A percentile compares a stretch with the other conserved stretches of the same genome.
Evolutionary conservation across 2,113 vertebrate species (phyloP).

Genomic region (Alligator mississippiensis): DNA sequence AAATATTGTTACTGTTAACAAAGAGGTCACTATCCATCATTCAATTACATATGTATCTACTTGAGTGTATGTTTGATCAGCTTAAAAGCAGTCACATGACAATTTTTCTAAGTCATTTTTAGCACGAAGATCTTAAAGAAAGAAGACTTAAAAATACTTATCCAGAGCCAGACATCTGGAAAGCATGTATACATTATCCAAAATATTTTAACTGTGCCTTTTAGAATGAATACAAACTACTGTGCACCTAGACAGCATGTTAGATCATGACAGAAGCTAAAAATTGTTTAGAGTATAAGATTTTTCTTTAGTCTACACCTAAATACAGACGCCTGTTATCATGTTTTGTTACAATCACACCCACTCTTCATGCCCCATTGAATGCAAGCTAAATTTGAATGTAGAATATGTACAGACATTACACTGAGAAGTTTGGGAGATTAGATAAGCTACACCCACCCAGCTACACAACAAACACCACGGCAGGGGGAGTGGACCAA

Average conservation of each 20-base stretch:
- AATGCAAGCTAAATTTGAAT: no score
- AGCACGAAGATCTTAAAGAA: not conserved
- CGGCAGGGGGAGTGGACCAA: no score
- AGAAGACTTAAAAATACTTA: fast-evolving
- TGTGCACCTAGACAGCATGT: not conserved
- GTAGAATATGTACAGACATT: no score
- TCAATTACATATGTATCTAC: not conserved
- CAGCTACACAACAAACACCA: no score
- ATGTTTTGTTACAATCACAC: not conserved
- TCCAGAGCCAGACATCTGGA: not conserved
- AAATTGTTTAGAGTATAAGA: not conserved
- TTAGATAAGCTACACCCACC: no score
- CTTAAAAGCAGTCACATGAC: no score
- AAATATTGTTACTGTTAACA: not conserved
- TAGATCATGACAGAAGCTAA: not conserved
- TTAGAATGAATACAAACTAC: not conserved
- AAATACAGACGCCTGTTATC: not conserved
- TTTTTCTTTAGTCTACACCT: not conserved
- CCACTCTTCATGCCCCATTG: not conserved
- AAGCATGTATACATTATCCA: not conserved
- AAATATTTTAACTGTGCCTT: not conserved
- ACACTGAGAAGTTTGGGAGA: no score
- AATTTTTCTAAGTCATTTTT: not conserved
- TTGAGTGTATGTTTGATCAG: no score
- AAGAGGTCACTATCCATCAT: not conserved